Percentiles rank a stretch among this genome's conserved stretches.
phyloP scores from a whole-genome alignment of 2,113 vertebrate species.

The Paraplagusia blochii region DNA sequence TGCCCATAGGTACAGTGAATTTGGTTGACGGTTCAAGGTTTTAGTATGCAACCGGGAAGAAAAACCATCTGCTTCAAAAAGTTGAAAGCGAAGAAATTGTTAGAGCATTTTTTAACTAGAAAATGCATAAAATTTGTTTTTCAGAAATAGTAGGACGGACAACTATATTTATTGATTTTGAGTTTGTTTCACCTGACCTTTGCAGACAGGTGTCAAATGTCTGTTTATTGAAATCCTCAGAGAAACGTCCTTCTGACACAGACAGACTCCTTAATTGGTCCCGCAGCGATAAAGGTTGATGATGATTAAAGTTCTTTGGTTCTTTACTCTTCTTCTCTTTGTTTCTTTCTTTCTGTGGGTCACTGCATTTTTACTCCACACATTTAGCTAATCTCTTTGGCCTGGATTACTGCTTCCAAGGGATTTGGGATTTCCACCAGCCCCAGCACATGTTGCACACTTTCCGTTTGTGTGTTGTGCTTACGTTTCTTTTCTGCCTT shows the following conservation, averaged over 20 bases:
- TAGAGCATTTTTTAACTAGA: too few species aligned
- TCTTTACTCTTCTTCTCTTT: background rate
- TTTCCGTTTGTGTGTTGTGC: constrained; percentile 29
- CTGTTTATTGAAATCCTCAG: background rate
- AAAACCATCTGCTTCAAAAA: too few species aligned
- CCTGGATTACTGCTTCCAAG: constrained; percentile 80
- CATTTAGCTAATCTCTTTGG: constrained; percentile 77
- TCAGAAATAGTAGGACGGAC: background rate
- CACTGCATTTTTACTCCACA: constrained; percentile 30
- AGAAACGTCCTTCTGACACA: constrained; percentile 13
- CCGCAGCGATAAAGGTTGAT: constrained; percentile 5
- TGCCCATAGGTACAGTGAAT: too few species aligned
- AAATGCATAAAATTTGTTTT: background rate
- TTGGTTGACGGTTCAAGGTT: too few species aligned
- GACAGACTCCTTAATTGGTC: constrained; percentile 20
- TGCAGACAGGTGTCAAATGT: constrained; percentile 12
- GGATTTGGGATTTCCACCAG: constrained; percentile 83
- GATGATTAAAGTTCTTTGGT: background rate
- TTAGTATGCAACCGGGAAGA: too few species aligned
- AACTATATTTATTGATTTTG: background rate
- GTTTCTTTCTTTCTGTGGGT: constrained; percentile 15
- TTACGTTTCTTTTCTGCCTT: constrained; percentile 19
- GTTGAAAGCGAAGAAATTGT: too few species aligned
- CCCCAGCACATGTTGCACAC: constrained; percentile 72
- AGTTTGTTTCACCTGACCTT: constrained; percentile 4